Base-by-base conservation (phyloP, 2,888 invertebrate genomes). In the Tethea ocularis region DNA sequence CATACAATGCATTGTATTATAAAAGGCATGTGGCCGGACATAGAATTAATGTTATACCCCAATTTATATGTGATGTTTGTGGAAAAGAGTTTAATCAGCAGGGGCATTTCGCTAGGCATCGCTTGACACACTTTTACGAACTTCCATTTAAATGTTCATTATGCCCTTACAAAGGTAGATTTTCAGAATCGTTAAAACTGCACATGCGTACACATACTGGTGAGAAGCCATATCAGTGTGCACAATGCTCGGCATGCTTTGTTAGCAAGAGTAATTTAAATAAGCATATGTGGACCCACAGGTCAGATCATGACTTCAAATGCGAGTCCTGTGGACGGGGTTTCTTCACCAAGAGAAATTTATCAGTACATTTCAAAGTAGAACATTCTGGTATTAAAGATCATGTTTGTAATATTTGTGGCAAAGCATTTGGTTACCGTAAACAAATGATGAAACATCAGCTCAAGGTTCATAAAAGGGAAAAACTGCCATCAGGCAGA, bases 401-500 rank as follows among this genome's bases (percentile, higher is more conserved):
- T 0, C 89, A 91, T 72, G 62, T 85, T 2, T 93, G 92, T 57
- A 83, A 82, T 57, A 64, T 84, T 1, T 93, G 93, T 63, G 87
- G 87, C 0, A 91, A 91, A 67, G 85, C 85, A 1, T 92, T 92
- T 82, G 91, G 91, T 2, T 88, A 89, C 60, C 72, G 89, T 8
- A 91, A 89, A 62, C 90, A 89, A 66, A 84, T 92, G 89, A 89
- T 88, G 89, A 91, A 88, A 70, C 93, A 93, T 72, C 88, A 91
- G 58, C 62, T 85, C 0, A 88, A 82, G 63, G 91, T 91, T 0
- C 93, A 93, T 66, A 91, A 93, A 57, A 77, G 92, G 58, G 82
- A 86, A 29, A 93, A 93, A 62, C 60, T 88, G 1, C 80, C 72
- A 59, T 82, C 82, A 66, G 92, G 93, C 0, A 77, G 87, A 63